Evolutionary conservation across 2,797 vertebrate species (phyloP), one percentile per base, ranked within the genome.

Genomic region (Pantherophis vulpinus): DNA sequence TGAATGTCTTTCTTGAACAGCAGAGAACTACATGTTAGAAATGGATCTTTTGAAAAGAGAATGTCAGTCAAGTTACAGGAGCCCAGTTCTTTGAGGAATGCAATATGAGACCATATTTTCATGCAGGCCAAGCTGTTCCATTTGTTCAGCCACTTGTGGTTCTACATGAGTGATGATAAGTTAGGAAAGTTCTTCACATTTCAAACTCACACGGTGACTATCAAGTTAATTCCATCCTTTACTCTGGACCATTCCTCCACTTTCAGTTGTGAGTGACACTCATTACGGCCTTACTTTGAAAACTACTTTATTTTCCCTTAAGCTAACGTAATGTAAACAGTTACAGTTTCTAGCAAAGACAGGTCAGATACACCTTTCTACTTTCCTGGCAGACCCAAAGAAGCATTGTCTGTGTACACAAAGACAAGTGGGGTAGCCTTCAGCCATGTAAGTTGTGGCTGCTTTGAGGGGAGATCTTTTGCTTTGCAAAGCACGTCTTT

Each of bases 131-230:
- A 93, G 61, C 87, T 61, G 63, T 12, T 47, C 86, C 93, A 93
- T 93, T 91, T 93, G 93, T 93, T 74, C 93, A 63, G n/a, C 63
- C 90, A 83, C 20, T 93, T 91, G 90, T 89, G 93, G 58, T 55
- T 56, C 16, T 87, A 88, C 25, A 83, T 93, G 93, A 91, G 93
- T 91, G 93, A 88, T 88, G 90, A 93, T 83, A 88, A 93, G 86
- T 83, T 63, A 89, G 93, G 58, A 79, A 93, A 89, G 93, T 91
- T 91, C 63, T 88, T 93, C 87, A 91, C 93, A 93, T 93, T 93
- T 91, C 90, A 63, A 63, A 79, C 87, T 91, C 56, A 55, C n/a
- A 63, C 23, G 27, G 86, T 61, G 90, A 83, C 93, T 91, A 91
- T 91, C 93, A 91, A 87, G 42, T 91, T 93, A 74, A 88, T 79